These are phyloP conservation scores for Akabosia matsudoensis DNA, from an alignment of 1,140 invertebrate species.

Conservation along the genomic window DNA sequence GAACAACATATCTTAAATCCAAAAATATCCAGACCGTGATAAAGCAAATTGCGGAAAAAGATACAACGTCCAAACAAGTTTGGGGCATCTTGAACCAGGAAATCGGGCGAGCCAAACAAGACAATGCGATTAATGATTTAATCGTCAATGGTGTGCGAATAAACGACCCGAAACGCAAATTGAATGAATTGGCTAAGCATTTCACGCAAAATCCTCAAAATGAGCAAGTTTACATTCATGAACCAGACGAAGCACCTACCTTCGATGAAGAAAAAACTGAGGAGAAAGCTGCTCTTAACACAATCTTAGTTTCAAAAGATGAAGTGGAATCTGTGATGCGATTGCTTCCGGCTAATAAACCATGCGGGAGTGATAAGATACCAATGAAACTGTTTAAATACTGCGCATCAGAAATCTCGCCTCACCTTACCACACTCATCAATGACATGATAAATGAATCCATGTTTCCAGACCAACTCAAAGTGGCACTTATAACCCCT, in stretches of 20 bases:
- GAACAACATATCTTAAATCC: neutral
- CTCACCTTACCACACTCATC: neutral
- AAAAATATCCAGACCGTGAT: neutral
- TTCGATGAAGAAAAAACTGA: neutral
- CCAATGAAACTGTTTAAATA: neutral
- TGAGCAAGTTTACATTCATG: neutral
- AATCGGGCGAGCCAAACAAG: neutral
- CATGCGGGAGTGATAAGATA: neutral
- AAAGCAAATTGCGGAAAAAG: neutral
- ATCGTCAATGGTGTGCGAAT: neutral
- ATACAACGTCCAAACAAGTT: neutral
- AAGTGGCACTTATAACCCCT: neutral
- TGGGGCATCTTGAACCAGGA: neutral
- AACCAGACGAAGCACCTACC: no score
- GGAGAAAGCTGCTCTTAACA: neutral
- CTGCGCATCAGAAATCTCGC: neutral
- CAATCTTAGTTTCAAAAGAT: neutral
- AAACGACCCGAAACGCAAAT: neutral
- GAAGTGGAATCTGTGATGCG: neutral
- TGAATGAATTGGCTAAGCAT: neutral
- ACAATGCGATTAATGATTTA: neutral
- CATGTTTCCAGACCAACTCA: neutral
- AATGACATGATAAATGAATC: neutral
- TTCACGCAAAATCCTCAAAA: neutral
- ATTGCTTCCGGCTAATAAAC: no score